These are phyloP conservation scores for Rhamnusium bicolor DNA, from an alignment of 2,888 invertebrate genomes.

Conservation along the genomic window DNA sequence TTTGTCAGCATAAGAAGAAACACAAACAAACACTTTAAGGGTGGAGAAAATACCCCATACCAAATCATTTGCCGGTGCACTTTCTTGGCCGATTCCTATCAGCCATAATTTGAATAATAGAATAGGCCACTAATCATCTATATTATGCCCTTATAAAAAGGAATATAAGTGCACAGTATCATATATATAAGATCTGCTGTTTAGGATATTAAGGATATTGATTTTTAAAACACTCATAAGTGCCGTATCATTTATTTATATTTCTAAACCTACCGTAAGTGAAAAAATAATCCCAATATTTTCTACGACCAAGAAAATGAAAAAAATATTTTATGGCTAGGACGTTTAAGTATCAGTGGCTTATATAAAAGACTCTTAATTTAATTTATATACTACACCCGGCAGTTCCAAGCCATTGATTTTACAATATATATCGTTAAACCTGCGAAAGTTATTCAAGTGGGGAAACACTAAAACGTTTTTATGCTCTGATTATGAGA, in stretches of 20 bases:
- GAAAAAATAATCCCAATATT: background rate
- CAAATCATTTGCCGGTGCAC: too few species aligned
- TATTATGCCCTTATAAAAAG: too few species aligned
- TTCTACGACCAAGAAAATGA: background rate
- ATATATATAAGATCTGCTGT: too few species aligned
- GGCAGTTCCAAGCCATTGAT: slow-evolving; percentile 8
- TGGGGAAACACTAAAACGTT: background rate
- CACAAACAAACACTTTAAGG: too few species aligned
- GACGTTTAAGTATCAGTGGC: slow-evolving; percentile 3
- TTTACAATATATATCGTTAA: background rate
- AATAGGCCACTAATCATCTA: too few species aligned
- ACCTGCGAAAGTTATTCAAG: background rate
- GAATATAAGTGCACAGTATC: too few species aligned
- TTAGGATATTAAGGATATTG: too few species aligned
- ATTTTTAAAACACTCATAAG: background rate
- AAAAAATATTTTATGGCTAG: slow-evolving; percentile 8
- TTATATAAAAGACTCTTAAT: slow-evolving; percentile 14
- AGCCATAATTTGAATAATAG: too few species aligned
- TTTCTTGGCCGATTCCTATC: too few species aligned
- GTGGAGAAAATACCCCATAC: too few species aligned
- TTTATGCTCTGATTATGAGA: background rate
- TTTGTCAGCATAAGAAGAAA: too few species aligned
- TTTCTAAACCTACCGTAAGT: background rate
- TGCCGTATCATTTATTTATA: background rate
- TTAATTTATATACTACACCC: slow-evolving; percentile 17